Conservation (phyloP, 92 coral and sea anemone species). For the Metridium senile region DNA sequence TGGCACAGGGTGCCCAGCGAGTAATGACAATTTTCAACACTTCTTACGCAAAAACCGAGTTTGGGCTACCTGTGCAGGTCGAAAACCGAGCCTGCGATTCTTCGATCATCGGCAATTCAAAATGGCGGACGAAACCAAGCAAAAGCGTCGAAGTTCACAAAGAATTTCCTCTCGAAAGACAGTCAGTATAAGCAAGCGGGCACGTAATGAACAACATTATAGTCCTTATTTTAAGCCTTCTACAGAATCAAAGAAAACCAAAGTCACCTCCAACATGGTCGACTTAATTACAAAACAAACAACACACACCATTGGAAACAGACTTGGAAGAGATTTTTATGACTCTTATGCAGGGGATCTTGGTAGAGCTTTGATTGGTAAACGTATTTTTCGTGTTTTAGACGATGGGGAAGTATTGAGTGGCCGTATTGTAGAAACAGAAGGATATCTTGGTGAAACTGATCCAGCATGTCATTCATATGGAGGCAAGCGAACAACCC, state of each 20-base stretch:
- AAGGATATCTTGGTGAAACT: conserved; percentile 84
- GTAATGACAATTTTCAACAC: no score
- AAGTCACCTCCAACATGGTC: neutral
- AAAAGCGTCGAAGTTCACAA: no score
- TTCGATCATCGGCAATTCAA: no score
- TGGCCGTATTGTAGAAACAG: conserved; percentile 93
- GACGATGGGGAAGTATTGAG: conserved; percentile 71
- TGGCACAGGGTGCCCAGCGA: no score
- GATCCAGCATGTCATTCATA: conserved; percentile 92
- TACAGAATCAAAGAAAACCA: neutral
- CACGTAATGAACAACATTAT: neutral
- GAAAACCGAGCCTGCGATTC: no score
- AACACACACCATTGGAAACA: neutral
- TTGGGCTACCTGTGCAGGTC: no score
- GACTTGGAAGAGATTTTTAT: conserved; percentile 68
- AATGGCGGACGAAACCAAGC: no score
- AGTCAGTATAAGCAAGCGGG: neutral
- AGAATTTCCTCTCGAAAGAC: neutral
- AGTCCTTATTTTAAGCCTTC: neutral
- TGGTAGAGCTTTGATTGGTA: conserved; percentile 83
- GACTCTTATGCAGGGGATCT: conserved; percentile 65
- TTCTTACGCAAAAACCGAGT: no score
- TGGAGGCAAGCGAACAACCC: conserved; percentile 80
- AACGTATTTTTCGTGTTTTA: conserved; percentile 69
- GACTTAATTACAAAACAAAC: neutral